Percentiles rank a stretch among this genome's conserved stretches.
Conservation (phyloP, 2,797 vertebrate species). For the Glossophaga mutica region DNA sequence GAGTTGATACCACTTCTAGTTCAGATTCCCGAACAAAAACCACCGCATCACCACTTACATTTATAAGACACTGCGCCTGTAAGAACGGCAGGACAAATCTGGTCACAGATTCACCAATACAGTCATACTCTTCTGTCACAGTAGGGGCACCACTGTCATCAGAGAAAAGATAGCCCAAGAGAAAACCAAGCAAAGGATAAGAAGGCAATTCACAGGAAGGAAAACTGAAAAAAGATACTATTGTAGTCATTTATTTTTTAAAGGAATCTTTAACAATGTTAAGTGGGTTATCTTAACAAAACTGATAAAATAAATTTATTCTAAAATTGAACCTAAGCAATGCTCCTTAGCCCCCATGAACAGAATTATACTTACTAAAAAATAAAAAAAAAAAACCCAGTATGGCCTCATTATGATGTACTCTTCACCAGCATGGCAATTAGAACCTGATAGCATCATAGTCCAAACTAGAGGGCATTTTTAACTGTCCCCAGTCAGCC, state of each 20-base stretch:
- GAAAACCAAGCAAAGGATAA: background rate
- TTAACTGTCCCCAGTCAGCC: background rate
- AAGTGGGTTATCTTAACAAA: background rate
- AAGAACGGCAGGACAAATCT: background rate
- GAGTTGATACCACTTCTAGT: conserved; percentile 82
- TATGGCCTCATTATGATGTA: background rate
- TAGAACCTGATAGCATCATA: background rate
- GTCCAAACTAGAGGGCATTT: background rate
- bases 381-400: background rate
- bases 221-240: background rate
- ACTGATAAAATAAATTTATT: background rate
- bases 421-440: background rate
- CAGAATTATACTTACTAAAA: background rate
- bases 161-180: background rate
- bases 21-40: conserved; percentile 93
- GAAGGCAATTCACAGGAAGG: background rate
- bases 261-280: background rate
- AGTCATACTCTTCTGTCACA: background rate
- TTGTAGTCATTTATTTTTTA: background rate
- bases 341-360: background rate
- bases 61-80: conserved; percentile 98
- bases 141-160: background rate
- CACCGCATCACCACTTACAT: conserved; percentile 97
- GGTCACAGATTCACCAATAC: background rate
- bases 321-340: conserved; percentile 6